Evolutionary conservation across 37 sponge, comb jelly and placozoan genomes (phyloP).

Genomic region (Bolinopsis microptera): DNA sequence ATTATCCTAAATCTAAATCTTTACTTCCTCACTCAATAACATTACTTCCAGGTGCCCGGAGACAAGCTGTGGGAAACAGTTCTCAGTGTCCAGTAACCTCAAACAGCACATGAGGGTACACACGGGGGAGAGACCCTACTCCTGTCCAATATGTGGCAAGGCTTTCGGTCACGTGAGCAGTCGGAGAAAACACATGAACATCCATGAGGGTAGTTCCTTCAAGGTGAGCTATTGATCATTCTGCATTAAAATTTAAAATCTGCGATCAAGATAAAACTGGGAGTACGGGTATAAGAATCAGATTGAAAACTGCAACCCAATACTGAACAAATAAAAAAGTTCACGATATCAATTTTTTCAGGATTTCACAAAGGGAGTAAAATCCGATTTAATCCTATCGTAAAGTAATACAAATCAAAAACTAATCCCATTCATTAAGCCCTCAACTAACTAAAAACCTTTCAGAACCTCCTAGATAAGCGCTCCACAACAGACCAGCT

Average conservation of each 20-base stretch:
- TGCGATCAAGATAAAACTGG: no score
- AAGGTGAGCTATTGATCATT: conserved; percentile 31
- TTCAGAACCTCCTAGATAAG: background rate
- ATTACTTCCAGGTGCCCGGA: conserved; percentile 58
- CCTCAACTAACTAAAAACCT: background rate
- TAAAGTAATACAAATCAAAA: no score
- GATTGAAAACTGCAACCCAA: no score
- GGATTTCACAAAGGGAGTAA: no score
- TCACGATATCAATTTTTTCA: background rate
- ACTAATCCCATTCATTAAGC: no score
- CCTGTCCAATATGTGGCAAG: conserved; percentile 38
- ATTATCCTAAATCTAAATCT: no score
- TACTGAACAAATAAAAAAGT: background rate
- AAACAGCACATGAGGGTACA: conserved; percentile 54
- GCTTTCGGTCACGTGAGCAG: conserved; percentile 54
- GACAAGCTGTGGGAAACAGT: conserved; percentile 48
- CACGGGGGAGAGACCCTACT: conserved; percentile 50
- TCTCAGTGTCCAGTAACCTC: conserved; percentile 59
- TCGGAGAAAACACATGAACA: conserved; percentile 62
- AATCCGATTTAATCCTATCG: no score
- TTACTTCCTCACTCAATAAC: no score
- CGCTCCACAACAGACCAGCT: background rate
- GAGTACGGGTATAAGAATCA: no score
- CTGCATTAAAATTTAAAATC: no score
- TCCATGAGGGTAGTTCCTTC: background rate